Percentiles rank a stretch among this genome's conserved stretches.
Conservation (phyloP, 2,113 vertebrate species). For the Chascanopsetta lugubris region DNA sequence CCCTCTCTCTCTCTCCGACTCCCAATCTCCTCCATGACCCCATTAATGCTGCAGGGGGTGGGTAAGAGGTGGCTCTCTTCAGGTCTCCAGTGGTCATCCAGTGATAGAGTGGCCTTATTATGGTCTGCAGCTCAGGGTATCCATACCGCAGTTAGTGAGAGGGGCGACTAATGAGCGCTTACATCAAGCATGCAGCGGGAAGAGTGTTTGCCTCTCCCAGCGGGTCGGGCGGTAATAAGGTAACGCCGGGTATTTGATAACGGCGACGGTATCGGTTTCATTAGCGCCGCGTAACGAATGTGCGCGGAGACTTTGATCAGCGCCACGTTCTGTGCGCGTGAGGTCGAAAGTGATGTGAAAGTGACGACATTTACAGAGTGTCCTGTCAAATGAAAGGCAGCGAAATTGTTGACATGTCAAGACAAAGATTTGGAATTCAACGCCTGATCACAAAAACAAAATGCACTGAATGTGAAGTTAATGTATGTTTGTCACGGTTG, state of each 20-base stretch:
- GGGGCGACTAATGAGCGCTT: slow-evolving; percentile 65
- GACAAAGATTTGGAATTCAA: no score
- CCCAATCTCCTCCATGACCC: slow-evolving; percentile 3
- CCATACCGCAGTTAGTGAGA: slow-evolving; percentile 42
- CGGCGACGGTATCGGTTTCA: neutral
- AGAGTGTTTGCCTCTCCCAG: slow-evolving; percentile 20
- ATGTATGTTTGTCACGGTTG: no score
- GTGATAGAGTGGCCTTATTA: slow-evolving; percentile 65
- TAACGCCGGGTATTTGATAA: neutral
- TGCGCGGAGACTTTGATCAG: no score
- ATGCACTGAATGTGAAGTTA: no score
- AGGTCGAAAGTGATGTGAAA: neutral
- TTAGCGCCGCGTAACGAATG: neutral
- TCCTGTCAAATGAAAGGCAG: no score
- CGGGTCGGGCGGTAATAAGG: neutral
- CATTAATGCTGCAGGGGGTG: slow-evolving; percentile 34
- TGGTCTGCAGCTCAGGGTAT: slow-evolving; percentile 21
- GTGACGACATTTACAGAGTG: neutral
- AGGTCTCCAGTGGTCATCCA: slow-evolving; percentile 52
- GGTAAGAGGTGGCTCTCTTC: slow-evolving; percentile 17
- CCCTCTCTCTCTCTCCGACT: slow-evolving; percentile 9
- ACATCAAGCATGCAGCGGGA: slow-evolving; percentile 25
- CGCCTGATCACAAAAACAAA: no score
- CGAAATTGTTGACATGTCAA: no score
- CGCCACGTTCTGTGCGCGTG: neutral